A percentile compares a stretch with the other conserved stretches of the same genome.
Evolutionary conservation across 1,140 invertebrate genomes (phyloP).

Genomic region (Bacillus rossius): DNA sequence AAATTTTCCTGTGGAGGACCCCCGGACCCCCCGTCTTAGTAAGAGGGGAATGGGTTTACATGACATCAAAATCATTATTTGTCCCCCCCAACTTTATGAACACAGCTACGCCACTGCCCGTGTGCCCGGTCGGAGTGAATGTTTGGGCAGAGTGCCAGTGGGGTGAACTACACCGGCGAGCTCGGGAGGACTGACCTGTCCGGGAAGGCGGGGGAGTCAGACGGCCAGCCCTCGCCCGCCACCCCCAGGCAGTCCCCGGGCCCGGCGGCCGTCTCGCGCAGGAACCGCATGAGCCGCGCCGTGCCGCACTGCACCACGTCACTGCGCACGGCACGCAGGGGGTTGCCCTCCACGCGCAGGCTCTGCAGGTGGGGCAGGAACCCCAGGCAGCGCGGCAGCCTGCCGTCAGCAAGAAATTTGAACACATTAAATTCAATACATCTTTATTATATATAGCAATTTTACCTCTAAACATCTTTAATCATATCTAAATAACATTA

Average conservation of each 20-base stretch:
- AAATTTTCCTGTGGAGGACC: no score
- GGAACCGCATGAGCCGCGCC: slow-evolving; percentile 67
- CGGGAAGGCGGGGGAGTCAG: slow-evolving; percentile 3
- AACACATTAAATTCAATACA: slow-evolving; percentile 2
- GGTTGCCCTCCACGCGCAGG: slow-evolving; percentile 81
- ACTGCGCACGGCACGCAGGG: slow-evolving; percentile 64
- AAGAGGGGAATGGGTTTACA: no score
- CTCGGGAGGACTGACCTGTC: slow-evolving; percentile 7
- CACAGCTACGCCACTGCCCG: no score
- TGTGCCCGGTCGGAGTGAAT: no score
- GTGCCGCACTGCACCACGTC: slow-evolving; percentile 80
- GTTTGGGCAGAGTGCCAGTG: no score
- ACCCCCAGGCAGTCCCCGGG: background rate
- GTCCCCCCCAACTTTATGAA: no score
- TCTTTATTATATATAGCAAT: slow-evolving; percentile 2
- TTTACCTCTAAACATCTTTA: no score
- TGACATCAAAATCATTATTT: no score
- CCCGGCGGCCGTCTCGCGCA: slow-evolving; percentile 50
- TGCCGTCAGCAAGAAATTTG: slow-evolving; percentile 38
- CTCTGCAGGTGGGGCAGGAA: slow-evolving; percentile 74
- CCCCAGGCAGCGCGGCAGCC: slow-evolving; percentile 68
- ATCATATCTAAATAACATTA: background rate
- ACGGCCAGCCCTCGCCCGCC: slow-evolving; percentile 5
- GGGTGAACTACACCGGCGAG: no score
- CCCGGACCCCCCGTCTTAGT: no score